A percentile compares a stretch with the other conserved stretches of the same genome.
phyloP scores from a whole-genome alignment of 53 echinoderm and acorn worm species.

The Crossaster papposus region DNA sequence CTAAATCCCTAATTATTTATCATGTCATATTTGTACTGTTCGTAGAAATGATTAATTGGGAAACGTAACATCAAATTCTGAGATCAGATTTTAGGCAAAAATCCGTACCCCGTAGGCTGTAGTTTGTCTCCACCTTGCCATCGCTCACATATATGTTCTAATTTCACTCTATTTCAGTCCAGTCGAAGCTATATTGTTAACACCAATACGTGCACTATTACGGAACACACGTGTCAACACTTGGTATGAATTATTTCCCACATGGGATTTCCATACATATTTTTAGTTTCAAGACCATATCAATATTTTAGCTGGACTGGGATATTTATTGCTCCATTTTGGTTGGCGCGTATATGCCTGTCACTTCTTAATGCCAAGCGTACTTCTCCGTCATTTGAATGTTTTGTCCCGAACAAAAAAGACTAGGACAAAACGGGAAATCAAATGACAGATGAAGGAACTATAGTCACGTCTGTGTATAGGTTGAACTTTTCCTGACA shows the following conservation, averaged over 20 bases:
- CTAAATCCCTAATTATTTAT: too few relatives aligned
- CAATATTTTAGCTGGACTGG: neutral
- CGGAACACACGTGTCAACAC: neutral
- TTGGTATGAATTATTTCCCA: conserved; percentile 1
- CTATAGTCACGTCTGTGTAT: conserved; percentile 15
- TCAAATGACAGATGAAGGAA: conserved; percentile 20
- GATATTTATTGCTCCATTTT: neutral
- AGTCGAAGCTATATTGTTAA: neutral
- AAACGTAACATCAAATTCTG: neutral
- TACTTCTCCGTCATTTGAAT: neutral
- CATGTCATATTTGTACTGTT: neutral
- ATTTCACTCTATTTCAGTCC: too few relatives aligned
- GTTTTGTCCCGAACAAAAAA: neutral
- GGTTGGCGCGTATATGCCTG: neutral
- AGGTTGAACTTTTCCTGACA: conserved; percentile 45
- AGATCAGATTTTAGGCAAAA: neutral
- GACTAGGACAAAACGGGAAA: neutral
- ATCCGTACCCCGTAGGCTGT: neutral
- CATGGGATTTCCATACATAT: conserved; percentile 1
- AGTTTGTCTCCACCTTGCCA: neutral
- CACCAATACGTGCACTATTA: neutral
- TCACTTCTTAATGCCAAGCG: neutral
- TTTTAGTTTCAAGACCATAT: neutral
- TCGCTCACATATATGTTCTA: neutral
- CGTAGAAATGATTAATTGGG: neutral